Percentiles rank a stretch among this genome's conserved stretches.
These are phyloP conservation scores for Tamandua tetradactyla DNA, from an alignment of 2,797 vertebrate species.

Conservation along the genomic window DNA sequence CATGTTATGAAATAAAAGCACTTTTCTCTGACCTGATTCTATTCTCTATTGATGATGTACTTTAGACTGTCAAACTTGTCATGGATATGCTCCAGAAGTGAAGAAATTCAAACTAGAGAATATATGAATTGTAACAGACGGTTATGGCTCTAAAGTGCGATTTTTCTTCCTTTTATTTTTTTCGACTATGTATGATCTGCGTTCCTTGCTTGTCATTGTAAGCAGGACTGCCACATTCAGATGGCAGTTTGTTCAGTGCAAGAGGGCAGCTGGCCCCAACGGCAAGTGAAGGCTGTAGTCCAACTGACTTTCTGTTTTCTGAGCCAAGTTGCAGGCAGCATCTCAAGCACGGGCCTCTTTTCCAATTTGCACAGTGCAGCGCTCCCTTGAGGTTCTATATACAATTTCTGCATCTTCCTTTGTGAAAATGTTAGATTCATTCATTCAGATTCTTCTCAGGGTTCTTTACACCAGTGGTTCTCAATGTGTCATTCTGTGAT, in stretches of 20 bases:
- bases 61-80: constrained; percentile 37
- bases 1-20: constrained; percentile 23
- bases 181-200: not conserved
- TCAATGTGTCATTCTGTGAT: not conserved
- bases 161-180: not conserved
- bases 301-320: accelerated
- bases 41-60: not conserved
- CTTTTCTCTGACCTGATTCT: not conserved
- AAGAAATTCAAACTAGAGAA: not conserved
- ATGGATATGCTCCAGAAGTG: not conserved
- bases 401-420: not conserved
- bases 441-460: not conserved
- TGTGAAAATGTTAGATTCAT: not conserved
- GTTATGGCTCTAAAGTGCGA: not conserved
- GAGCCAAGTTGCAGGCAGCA: not conserved
- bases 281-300: not conserved
- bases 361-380: not conserved
- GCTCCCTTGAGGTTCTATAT: not conserved
- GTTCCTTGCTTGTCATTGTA: not conserved
- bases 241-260: not conserved
- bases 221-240: not conserved
- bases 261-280: not conserved
- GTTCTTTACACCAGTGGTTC: not conserved
- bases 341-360: not conserved
- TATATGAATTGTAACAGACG: not conserved